phyloP scores from a whole-genome alignment of 2,113 vertebrate genomes.

The Peucedramus taeniatus region DNA sequence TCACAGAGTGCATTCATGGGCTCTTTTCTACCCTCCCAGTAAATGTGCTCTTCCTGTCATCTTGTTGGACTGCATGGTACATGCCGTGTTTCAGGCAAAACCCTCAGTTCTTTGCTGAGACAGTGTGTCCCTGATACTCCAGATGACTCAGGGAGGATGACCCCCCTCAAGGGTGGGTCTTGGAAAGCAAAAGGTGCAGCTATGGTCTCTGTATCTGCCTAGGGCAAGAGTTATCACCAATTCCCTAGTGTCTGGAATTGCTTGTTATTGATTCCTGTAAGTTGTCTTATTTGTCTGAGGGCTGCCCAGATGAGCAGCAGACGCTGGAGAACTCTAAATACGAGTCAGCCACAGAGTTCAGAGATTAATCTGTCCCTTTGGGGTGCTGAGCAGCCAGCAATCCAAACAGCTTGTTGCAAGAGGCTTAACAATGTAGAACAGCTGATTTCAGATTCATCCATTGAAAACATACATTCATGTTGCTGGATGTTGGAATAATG shows the following conservation, averaged over 20 bases:
- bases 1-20: neutral
- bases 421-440: conserved; percentile 55
- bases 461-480: conserved; percentile 57
- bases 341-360: conserved; percentile 45
- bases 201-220: fast-evolving
- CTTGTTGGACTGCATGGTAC: neutral
- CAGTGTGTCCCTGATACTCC: neutral
- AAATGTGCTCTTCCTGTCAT: neutral
- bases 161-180: neutral
- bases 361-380: conserved; percentile 63
- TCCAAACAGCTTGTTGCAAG: conserved; percentile 52
- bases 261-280: conserved; percentile 20
- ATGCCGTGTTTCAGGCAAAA: neutral
- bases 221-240: neutral
- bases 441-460: conserved; percentile 60
- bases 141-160: neutral
- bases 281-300: conserved; percentile 16
- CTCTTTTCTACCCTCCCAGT: neutral
- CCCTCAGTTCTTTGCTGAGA: neutral
- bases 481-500: conserved; percentile 51
- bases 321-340: neutral
- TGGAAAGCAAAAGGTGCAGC: neutral
- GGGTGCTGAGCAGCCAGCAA: conserved; percentile 53
- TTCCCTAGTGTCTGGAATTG: neutral
- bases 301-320: conserved; percentile 27